Conservation (phyloP, 2,113 vertebrate genomes). For the Colistium nudipinnis region DNA sequence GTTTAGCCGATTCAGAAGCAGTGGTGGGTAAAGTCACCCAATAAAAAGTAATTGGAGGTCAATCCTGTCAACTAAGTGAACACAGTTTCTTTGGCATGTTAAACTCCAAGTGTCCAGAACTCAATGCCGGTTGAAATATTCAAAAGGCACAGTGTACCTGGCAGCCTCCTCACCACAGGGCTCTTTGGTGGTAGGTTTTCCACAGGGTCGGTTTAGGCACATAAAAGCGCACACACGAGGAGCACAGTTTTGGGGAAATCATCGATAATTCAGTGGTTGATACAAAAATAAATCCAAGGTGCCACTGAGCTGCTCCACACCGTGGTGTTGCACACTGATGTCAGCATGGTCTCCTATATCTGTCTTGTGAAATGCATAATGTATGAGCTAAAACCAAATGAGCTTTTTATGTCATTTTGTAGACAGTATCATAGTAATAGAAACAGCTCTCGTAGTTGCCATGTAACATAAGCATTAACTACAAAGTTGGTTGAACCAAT, state of each 20-base stretch:
- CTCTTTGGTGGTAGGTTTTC: background rate
- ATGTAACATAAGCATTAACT: background rate
- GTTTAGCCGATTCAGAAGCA: conserved; percentile 6
- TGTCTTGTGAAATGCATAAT: background rate
- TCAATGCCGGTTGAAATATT: background rate
- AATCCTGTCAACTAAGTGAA: conserved; percentile 4
- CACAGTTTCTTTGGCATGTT: background rate
- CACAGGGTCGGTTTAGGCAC: background rate
- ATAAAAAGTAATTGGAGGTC: background rate
- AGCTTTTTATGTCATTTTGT: background rate
- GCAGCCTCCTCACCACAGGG: background rate
- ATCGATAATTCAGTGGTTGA: conserved; percentile 54
- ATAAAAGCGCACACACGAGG: background rate
- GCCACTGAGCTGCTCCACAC: conserved; percentile 27
- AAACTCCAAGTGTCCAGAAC: background rate
- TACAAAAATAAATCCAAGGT: conserved; percentile 50
- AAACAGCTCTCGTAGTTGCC: background rate
- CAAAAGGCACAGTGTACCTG: background rate
- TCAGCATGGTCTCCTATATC: conserved; percentile 3
- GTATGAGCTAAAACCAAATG: background rate
- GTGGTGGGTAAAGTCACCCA: background rate
- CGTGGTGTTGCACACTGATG: background rate
- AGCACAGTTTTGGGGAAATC: conserved; percentile 10
- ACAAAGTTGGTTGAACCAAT: background rate
- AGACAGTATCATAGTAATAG: background rate